Evolutionary conservation across 2,888 invertebrate species (phyloP).

Genomic region (Melinaea menophilus): DNA sequence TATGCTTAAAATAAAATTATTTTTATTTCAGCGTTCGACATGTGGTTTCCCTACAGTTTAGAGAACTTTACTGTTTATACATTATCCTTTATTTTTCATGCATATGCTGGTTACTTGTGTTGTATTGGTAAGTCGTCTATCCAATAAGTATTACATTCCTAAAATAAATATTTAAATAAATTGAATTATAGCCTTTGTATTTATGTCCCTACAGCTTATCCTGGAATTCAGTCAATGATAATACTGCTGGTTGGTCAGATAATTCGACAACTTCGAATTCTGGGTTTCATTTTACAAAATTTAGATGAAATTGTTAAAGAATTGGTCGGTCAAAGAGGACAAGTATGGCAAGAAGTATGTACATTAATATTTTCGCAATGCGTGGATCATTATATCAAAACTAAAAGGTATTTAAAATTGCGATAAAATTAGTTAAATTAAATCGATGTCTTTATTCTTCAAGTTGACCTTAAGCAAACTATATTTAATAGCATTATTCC

Average conservation of each 20-base stretch:
- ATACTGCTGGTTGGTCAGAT: constrained; percentile 57
- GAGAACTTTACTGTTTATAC: constrained; percentile 54
- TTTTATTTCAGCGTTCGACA: constrained; percentile 26
- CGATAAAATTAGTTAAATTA: not conserved
- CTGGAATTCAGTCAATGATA: constrained; percentile 62
- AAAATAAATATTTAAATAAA: constrained; percentile 7
- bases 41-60: constrained; percentile 71
- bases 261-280: constrained; percentile 58
- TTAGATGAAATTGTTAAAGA: constrained; percentile 53
- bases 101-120: constrained; percentile 59
- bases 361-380: constrained; percentile 52
- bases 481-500: too few relatives aligned
- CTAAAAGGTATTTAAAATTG: constrained; percentile 51
- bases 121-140: constrained; percentile 51
- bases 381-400: constrained; percentile 53
- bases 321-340: constrained; percentile 36
- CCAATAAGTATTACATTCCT: not conserved
- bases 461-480: too few relatives aligned
- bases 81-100: constrained; percentile 56
- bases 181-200: not conserved
- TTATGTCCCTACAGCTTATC: constrained; percentile 50
- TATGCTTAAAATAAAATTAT: constrained; percentile 7
- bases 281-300: constrained; percentile 54
- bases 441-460: not conserved
- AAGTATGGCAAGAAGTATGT: constrained; percentile 50